Conservation (phyloP, 2,797 vertebrate species). For the Sebastes goodei region DNA sequence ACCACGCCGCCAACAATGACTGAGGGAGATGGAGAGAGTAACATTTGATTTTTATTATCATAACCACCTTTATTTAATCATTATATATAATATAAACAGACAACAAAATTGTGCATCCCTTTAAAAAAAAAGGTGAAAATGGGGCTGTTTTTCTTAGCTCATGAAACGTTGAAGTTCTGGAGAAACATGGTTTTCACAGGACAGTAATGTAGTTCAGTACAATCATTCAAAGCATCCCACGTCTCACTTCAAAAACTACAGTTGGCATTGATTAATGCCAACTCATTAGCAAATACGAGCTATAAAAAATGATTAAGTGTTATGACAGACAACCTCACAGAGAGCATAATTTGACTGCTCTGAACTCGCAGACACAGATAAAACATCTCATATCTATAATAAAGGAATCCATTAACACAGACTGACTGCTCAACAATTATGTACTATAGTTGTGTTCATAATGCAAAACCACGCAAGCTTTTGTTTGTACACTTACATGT, state of each 20-base stretch:
- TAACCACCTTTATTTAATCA: neutral
- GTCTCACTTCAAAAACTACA: neutral
- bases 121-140: neutral
- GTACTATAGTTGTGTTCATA: neutral
- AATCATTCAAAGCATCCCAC: neutral
- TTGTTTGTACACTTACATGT: constrained; percentile 82
- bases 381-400: neutral
- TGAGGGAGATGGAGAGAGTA: constrained; percentile 13
- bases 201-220: neutral
- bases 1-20: constrained; percentile 72
- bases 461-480: neutral
- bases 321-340: neutral
- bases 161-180: neutral
- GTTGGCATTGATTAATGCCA: constrained; percentile 2
- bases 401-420: neutral
- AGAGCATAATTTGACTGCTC: neutral
- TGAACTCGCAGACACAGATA: neutral
- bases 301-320: constrained; percentile 16
- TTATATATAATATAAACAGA: neutral
- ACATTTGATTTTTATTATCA: neutral
- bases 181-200: neutral
- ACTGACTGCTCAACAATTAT: neutral
- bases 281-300: constrained; percentile 28
- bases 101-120: too few relatives aligned
- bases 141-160: neutral